Base-by-base conservation (phyloP, 2,888 invertebrate species). In the Cantharis flavilabris region DNA sequence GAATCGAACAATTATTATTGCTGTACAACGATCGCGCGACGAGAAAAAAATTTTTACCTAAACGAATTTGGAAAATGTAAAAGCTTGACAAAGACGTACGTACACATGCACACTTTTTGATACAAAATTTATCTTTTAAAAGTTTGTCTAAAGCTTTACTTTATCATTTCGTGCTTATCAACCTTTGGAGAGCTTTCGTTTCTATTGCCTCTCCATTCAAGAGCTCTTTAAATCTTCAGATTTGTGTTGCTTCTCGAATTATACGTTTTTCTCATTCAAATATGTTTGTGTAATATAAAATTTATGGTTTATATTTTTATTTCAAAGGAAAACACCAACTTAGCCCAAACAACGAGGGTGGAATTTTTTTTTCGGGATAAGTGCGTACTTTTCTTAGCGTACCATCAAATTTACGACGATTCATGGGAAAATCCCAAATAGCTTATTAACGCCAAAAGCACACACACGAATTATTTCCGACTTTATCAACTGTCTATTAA, bases 341-440 rank as follows among this genome's bases (percentile, higher is more conserved):
- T 33, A 13, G 7, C 33, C 11, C 33, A 4, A 33, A 33, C 33
- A 33, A 33, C 49, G n/a, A n/a, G n/a, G 49, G 49, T 7, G 49
- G 49, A n/a, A 49, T 5, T 7, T 49, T 49, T 49, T 33, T 33
- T 49, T 49, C 7, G n/a, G n/a, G 49, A 49, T 49, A 49, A n/a
- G n/a, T 28, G 28, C 28, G 3, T 30, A n/a, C 49, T 49, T 49
- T 49, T 49, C 49, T 49, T 49, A n/a, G 49, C 49, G 49, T 49
- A 49, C 49, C 49, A 49, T 49, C 49, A 49, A 33, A 13, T n/a
- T 13, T 13, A 49, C 49, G 7, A 67, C 62, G 62, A 49, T 65
- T 75, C 75, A 75, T 75, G 30, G 75, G 75, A 75, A 75, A 75
- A 70, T 33, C 75, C 70, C 70, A 75, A 70, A 26, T n/a, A 67